Conservation (phyloP, 2,113 vertebrate species). For the Apodemus sylvaticus region DNA sequence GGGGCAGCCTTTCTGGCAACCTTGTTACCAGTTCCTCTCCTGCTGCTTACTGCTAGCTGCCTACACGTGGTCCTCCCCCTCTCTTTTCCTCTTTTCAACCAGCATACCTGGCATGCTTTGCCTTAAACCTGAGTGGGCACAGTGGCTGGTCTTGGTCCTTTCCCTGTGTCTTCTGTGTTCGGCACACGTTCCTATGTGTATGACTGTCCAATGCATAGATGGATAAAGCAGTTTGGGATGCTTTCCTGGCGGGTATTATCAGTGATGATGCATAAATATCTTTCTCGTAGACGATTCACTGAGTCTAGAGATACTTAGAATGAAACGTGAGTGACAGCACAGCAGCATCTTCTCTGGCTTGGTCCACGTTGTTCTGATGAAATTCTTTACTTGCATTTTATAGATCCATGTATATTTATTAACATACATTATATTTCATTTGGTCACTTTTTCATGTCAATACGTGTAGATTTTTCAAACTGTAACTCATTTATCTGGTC, state of each 20-base stretch:
- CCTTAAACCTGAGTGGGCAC: neutral
- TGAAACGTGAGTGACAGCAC: neutral
- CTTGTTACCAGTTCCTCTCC: neutral
- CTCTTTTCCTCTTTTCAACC: neutral
- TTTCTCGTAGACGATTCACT: neutral
- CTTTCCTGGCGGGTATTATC: neutral
- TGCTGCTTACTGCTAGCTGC: neutral
- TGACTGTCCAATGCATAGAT: neutral
- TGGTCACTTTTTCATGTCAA: neutral
- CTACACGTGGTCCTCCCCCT: fast-evolving
- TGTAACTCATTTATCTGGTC: neutral
- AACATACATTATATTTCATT: neutral
- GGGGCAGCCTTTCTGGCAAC: neutral
- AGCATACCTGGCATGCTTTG: neutral
- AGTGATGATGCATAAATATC: neutral
- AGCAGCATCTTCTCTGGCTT: neutral
- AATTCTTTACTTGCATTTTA: neutral
- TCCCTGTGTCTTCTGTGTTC: neutral
- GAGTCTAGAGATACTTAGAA: neutral
- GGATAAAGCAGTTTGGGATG: neutral
- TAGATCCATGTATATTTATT: neutral
- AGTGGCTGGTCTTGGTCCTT: neutral
- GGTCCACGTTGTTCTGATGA: neutral
- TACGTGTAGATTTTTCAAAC: neutral
- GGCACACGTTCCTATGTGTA: neutral